phyloP scores from a whole-genome alignment of 2,888 invertebrate genomes.

The Rhagium mordax region DNA sequence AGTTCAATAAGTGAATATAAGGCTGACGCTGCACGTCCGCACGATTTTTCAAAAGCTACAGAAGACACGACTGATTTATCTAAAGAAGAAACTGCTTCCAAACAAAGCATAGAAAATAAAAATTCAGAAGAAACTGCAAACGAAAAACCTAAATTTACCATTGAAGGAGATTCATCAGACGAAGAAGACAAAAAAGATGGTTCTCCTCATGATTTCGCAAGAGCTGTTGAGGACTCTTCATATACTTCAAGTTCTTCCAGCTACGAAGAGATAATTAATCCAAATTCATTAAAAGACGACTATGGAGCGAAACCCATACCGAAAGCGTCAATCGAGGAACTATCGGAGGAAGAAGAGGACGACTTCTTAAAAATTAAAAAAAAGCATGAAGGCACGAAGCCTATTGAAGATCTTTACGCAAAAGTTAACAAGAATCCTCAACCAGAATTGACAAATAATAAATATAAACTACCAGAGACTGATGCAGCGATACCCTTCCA shows the following conservation, averaged over 20 bases:
- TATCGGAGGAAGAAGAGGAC: conserved; percentile 24
- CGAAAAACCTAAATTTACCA: conserved; percentile 7
- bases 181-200: conserved; percentile 10
- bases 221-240: conserved; percentile 42
- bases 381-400: background rate
- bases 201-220: conserved; percentile 30
- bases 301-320: background rate
- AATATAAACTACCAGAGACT: background rate
- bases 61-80: conserved; percentile 39
- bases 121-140: background rate
- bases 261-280: conserved; percentile 22
- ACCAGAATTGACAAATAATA: background rate
- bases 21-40: conserved; percentile 23
- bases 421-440: conserved; percentile 50
- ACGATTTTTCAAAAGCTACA: conserved; percentile 52
- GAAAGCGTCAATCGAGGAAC: conserved; percentile 15
- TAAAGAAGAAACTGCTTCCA: background rate
- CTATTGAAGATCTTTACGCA: conserved; percentile 55
- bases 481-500: background rate
- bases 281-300: background rate
- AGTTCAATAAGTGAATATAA: conserved; percentile 19
- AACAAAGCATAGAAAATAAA: background rate
- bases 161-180: conserved; percentile 1
- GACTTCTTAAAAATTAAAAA: conserved; percentile 10
- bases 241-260: conserved; percentile 27